Conservation (phyloP, 1,140 invertebrate species). For the Colletes gigas region DNA sequence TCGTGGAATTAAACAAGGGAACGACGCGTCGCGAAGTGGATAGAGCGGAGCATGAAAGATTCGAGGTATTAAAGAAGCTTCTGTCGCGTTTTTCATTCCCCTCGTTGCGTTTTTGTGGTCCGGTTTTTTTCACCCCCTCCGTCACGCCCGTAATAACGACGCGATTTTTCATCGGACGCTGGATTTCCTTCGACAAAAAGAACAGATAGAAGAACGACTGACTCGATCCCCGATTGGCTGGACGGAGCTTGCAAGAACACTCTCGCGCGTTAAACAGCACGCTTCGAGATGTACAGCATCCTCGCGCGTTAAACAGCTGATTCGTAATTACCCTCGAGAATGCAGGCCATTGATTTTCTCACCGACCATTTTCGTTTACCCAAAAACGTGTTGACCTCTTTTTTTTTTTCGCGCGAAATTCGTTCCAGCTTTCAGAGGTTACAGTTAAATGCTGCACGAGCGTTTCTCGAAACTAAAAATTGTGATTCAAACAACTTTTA, state of each 20-base stretch:
- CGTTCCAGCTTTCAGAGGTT: too few species aligned
- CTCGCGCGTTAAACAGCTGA: background rate
- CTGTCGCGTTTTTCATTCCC: constrained; percentile 5
- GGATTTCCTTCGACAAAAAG: background rate
- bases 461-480: too few species aligned
- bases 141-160: constrained; percentile 2
- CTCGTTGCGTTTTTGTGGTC: background rate
- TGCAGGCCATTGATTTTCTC: background rate
- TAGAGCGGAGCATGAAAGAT: constrained; percentile 6
- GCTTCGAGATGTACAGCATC: background rate
- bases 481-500: too few species aligned
- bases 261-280: background rate
- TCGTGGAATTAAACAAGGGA: constrained; percentile 11
- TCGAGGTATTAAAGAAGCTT: constrained; percentile 14
- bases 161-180: constrained; percentile 24
- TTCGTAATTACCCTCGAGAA: constrained; percentile 4
- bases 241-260: background rate
- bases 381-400: too few species aligned
- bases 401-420: too few species aligned
- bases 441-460: too few species aligned
- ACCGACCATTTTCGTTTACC: background rate
- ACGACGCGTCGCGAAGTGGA: constrained; percentile 1
- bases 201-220: too few species aligned
- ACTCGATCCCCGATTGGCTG: background rate
- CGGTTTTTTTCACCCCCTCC: background rate